phyloP scores from a whole-genome alignment of 2,888 invertebrate species.

The Papilio protenor region DNA sequence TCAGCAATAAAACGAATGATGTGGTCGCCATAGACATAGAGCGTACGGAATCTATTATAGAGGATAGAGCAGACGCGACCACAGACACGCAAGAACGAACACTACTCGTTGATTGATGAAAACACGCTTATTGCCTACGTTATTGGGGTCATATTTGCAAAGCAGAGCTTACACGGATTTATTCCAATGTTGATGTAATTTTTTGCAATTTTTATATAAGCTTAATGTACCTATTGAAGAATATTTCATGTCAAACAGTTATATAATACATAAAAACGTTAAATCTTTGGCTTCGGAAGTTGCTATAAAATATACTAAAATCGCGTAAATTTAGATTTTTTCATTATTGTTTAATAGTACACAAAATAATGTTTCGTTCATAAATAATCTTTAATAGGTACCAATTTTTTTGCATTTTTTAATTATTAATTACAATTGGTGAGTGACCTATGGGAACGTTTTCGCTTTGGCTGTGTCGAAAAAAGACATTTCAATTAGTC shows the following conservation, averaged over 20 bases:
- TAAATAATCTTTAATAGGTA: conserved; percentile 34
- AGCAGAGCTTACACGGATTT: conserved; percentile 44
- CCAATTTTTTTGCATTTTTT: conserved; percentile 6
- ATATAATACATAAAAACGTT: background rate
- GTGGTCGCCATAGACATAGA: conserved; percentile 67
- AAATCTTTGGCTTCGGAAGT: background rate
- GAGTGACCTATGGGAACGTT: background rate
- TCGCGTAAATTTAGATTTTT: background rate
- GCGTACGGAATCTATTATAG: conserved; percentile 72
- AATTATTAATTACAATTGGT: background rate
- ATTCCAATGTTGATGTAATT: conserved; percentile 33
- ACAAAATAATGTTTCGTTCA: background rate
- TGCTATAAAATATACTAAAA: background rate
- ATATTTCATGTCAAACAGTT: background rate
- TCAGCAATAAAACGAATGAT: conserved; percentile 65
- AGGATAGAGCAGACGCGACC: conserved; percentile 54
- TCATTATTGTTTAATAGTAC: background rate
- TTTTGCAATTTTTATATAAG: conserved; percentile 32
- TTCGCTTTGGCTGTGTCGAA: conserved; percentile 37
- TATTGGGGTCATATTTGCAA: conserved; percentile 38
- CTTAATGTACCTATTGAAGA: conserved; percentile 25
- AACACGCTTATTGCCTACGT: conserved; percentile 38
- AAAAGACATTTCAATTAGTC: conserved; percentile 33
- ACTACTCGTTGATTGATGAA: conserved; percentile 65
- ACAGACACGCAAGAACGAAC: conserved; percentile 52